Percentiles rank a stretch among this genome's conserved stretches.
These are phyloP conservation scores for Cyrtonyx montezumae DNA, from an alignment of 2,113 vertebrate genomes.

Conservation along the genomic window DNA sequence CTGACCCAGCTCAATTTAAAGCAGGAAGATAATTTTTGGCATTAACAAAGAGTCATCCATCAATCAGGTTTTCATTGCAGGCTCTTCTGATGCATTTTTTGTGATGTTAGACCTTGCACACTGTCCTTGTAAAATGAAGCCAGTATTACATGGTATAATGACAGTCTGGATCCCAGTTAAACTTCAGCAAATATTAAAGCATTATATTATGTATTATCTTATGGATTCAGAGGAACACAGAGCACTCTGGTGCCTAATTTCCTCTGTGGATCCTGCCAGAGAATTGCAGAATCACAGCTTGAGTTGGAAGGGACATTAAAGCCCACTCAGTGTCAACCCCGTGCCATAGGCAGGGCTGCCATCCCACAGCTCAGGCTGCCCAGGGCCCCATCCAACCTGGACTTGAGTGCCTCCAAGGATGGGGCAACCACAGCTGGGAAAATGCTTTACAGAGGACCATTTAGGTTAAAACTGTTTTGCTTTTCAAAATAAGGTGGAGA, in stretches of 20 bases:
- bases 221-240: not conserved
- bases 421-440: not conserved
- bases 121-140: not conserved
- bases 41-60: not conserved
- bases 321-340: not conserved
- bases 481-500: constrained; percentile 12
- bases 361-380: not conserved
- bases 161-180: not conserved
- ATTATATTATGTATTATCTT: not conserved
- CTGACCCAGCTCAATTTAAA: not conserved
- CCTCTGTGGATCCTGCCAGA: not conserved
- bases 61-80: not conserved
- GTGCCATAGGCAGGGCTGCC: not conserved
- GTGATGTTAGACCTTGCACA: not conserved
- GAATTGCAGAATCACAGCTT: not conserved
- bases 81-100: not conserved
- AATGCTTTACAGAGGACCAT: not conserved
- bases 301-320: not conserved
- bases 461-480: not conserved
- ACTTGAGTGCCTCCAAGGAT: not conserved
- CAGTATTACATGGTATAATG: not conserved
- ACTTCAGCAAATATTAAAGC: not conserved
- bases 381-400: not conserved
- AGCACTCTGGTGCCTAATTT: not conserved
- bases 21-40: not conserved